Evolutionary conservation across 2,888 invertebrate species (phyloP).

Genomic region (Clistopyga incitator): DNA sequence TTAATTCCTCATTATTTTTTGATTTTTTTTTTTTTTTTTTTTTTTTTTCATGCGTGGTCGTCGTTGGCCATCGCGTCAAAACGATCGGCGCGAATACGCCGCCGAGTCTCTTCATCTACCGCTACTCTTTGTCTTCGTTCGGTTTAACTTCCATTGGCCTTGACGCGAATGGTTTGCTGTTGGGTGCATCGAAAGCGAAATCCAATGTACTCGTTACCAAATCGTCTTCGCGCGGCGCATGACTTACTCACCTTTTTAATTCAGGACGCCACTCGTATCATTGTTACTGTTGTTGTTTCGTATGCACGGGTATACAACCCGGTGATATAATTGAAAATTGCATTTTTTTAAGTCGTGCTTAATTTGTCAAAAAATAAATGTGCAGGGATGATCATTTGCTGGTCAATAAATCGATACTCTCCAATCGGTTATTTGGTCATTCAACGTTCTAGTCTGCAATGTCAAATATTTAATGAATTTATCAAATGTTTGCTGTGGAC

Average conservation of each 20-base stretch:
- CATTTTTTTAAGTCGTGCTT: no score
- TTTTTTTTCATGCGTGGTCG: conserved; percentile 36
- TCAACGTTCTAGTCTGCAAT: neutral
- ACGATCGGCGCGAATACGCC: neutral
- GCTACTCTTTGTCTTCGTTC: conserved; percentile 27
- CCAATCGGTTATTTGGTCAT: neutral
- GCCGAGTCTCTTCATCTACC: conserved; percentile 7
- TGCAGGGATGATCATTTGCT: neutral
- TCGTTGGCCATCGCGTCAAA: conserved; percentile 50
- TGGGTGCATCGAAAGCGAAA: conserved; percentile 81
- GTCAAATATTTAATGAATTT: neutral
- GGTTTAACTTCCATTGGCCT: conserved; percentile 74
- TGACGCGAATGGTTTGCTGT: conserved; percentile 70
- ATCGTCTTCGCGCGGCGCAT: conserved; percentile 42
- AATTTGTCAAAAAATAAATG: no score
- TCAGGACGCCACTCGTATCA: conserved; percentile 22
- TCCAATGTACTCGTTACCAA: conserved; percentile 72
- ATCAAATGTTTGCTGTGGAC: neutral
- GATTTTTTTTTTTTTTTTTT: neutral
- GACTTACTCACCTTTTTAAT: conserved; percentile 59
- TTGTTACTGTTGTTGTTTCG: conserved; percentile 2
- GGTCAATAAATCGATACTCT: neutral
- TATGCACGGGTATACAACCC: neutral
- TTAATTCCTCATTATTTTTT: neutral
- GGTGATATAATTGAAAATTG: no score